Conservation (phyloP, 2,797 vertebrate genomes). For the Ispidina picta region DNA sequence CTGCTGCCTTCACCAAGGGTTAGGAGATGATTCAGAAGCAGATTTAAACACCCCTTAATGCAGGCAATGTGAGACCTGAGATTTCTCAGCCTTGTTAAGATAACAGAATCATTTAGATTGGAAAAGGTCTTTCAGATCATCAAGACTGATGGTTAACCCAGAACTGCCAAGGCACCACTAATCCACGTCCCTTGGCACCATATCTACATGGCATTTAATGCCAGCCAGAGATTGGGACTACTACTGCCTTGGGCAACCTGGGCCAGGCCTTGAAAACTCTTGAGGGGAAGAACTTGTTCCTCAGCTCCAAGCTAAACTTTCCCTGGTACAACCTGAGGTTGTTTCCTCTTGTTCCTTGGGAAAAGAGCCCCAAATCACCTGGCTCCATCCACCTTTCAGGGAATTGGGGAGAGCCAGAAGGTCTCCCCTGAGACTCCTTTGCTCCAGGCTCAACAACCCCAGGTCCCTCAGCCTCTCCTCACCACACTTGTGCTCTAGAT, state of each 20-base stretch:
- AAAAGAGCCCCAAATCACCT: neutral
- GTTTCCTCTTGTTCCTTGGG: neutral
- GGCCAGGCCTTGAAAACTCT: neutral
- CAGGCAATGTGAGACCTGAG: neutral
- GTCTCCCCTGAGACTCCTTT: neutral
- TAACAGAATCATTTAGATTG: neutral
- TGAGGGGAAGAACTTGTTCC: neutral
- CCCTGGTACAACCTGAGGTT: neutral
- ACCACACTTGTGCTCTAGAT: neutral
- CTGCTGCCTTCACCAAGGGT: neutral
- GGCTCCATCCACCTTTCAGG: no score
- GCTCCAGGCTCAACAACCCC: neutral
- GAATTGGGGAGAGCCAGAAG: neutral
- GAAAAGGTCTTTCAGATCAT: neutral
- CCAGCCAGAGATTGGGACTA: neutral
- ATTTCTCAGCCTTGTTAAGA: neutral
- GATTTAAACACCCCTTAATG: rapidly evolving
- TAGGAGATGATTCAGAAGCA: neutral
- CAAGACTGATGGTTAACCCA: neutral
- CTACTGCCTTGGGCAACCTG: neutral
- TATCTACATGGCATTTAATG: neutral
- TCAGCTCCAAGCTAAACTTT: neutral
- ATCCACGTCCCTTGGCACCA: neutral
- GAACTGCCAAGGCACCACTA: neutral
- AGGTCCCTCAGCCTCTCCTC: neutral